These are phyloP conservation scores for Palaemon carinicauda DNA, from an alignment of 1,140 invertebrate species.

Conservation along the genomic window DNA sequence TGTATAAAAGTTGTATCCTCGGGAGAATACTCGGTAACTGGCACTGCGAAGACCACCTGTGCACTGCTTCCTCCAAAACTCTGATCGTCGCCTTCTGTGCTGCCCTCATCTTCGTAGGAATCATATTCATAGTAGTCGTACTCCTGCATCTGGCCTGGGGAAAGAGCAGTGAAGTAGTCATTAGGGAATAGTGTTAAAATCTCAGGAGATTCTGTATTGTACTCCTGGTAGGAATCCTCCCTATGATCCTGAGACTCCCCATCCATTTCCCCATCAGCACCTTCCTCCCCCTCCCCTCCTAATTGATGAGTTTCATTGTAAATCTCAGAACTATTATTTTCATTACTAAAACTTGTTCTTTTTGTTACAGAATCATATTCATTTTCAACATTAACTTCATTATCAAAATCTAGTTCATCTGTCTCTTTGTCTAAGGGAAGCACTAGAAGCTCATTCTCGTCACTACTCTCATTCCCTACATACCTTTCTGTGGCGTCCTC, in stretches of 20 bases:
- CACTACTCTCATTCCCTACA: not conserved
- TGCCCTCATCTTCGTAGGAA: slow-evolving; percentile 15
- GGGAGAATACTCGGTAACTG: slow-evolving; percentile 25
- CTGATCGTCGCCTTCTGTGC: slow-evolving; percentile 3
- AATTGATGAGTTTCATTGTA: not conserved
- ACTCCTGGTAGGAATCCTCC: not conserved
- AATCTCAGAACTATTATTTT: not conserved
- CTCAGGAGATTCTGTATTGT: slow-evolving; percentile 16
- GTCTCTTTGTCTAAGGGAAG: not conserved
- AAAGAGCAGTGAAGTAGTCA: slow-evolving; percentile 43
- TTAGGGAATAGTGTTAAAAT: slow-evolving; percentile 20
- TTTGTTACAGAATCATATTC: not conserved
- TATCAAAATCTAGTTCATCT: not conserved
- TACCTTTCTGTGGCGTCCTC: not conserved
- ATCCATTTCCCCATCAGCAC: not conserved
- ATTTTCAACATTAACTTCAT: not conserved
- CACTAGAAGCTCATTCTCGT: not conserved
- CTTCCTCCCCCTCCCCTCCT: slow-evolving; percentile 8
- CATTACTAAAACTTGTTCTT: not conserved
- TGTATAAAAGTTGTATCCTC: not conserved
- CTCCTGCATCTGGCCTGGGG: slow-evolving; percentile 41
- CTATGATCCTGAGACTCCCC: not conserved
- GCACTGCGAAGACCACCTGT: slow-evolving; percentile 39
- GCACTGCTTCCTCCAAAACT: slow-evolving; percentile 26
- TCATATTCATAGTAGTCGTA: slow-evolving; percentile 46